Conservation (phyloP, 2,888 invertebrate genomes). For the Leptopilina myrica region DNA sequence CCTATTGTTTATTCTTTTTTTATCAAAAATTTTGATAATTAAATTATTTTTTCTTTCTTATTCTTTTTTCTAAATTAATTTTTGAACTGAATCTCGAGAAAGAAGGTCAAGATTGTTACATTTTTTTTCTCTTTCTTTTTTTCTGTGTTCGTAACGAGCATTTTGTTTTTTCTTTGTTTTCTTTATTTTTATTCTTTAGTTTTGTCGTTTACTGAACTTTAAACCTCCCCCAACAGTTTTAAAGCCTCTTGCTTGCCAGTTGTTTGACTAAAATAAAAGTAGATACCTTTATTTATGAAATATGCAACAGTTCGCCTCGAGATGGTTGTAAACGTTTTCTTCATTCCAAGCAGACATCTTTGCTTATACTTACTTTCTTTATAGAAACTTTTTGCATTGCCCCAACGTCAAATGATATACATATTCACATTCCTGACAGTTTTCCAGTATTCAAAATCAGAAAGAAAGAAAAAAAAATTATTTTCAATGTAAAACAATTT, state of each 20-base stretch:
- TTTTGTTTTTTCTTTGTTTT: slow-evolving; percentile 8
- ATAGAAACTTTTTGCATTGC: background rate
- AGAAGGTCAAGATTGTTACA: slow-evolving; percentile 21
- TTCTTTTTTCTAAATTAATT: background rate
- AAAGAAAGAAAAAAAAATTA: no score
- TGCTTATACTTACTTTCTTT: background rate
- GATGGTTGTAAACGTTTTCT: slow-evolving; percentile 10
- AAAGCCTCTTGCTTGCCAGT: slow-evolving; percentile 8
- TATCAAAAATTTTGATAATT: no score
- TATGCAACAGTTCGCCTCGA: slow-evolving; percentile 22
- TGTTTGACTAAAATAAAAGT: slow-evolving; percentile 25
- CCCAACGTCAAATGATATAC: background rate
- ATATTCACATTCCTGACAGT: background rate
- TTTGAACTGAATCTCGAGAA: background rate
- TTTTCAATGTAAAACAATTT: no score
- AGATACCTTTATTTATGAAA: slow-evolving; percentile 30
- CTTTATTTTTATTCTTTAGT: background rate
- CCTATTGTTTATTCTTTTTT: no score
- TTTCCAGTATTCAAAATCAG: background rate
- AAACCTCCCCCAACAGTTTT: slow-evolving; percentile 13
- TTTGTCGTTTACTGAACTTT: slow-evolving; percentile 5
- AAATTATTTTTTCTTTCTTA: background rate
- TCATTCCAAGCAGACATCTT: slow-evolving; percentile 9
- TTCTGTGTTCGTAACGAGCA: slow-evolving; percentile 8
- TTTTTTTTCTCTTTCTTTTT: background rate